Conservation (phyloP, 2,797 vertebrate genomes). For the Mus minutoides region DNA sequence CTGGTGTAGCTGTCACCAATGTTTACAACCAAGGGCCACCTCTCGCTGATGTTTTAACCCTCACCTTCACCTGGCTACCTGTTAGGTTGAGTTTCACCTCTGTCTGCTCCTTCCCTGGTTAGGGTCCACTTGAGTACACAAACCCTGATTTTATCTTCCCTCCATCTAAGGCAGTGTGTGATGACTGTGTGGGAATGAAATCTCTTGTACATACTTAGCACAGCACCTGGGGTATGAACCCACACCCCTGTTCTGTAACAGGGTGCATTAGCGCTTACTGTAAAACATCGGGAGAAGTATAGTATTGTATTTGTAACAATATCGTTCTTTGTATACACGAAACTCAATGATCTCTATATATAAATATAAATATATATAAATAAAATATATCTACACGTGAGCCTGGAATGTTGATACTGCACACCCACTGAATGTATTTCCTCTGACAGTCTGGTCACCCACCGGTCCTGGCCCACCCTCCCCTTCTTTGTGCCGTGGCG, state of each 20-base stretch:
- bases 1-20: constrained; percentile 65
- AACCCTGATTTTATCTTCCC: constrained; percentile 68
- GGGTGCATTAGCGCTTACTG: constrained; percentile 87
- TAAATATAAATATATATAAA: constrained; percentile 87
- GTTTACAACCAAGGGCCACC: constrained; percentile 78
- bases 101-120: constrained; percentile 68
- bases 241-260: constrained; percentile 88
- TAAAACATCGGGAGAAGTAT: constrained; percentile 88
- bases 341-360: constrained; percentile 87
- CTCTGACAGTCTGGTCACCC: constrained; percentile 88
- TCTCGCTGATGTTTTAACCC: not conserved
- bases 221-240: constrained; percentile 86
- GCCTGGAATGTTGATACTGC: constrained; percentile 91
- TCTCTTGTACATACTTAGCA: constrained; percentile 88
- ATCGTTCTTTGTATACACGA: constrained; percentile 89
- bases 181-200: constrained; percentile 84
- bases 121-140: constrained; percentile 63
- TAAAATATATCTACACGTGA: constrained; percentile 86
- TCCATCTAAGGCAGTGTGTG: constrained; percentile 80
- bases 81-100: constrained; percentile 66
- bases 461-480: constrained; percentile 84
- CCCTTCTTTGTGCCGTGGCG: constrained; percentile 86
- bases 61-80: not conserved
- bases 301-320: constrained; percentile 91
- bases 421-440: constrained; percentile 95